phyloP scores from a whole-genome alignment of 2,113 vertebrate genomes.

The Crocuta crocuta region DNA sequence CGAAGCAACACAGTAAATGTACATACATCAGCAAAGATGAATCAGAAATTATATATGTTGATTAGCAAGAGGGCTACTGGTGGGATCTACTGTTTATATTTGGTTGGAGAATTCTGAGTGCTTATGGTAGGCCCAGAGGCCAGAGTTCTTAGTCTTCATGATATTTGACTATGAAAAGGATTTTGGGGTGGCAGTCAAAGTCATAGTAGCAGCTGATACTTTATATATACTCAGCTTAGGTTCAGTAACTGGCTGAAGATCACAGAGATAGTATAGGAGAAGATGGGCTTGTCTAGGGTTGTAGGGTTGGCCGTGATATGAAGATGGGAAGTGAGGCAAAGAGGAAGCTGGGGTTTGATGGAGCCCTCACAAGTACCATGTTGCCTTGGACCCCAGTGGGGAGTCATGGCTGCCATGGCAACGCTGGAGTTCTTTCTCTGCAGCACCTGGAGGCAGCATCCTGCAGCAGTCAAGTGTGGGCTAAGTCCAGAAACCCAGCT shows the following conservation, averaged over 20 bases:
- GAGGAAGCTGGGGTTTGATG: background rate
- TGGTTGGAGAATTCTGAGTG: background rate
- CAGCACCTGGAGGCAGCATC: background rate
- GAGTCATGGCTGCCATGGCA: background rate
- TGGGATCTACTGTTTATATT: background rate
- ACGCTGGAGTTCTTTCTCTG: background rate
- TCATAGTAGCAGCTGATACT: background rate
- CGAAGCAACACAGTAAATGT: background rate
- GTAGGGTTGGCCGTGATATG: background rate
- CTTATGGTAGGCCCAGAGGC: background rate
- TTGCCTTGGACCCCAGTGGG: background rate
- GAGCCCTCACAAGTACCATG: background rate
- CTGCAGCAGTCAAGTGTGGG: background rate
- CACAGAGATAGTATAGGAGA: background rate
- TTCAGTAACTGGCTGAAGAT: background rate
- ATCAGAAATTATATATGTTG: background rate
- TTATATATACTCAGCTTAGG: background rate
- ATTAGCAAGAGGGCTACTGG: background rate
- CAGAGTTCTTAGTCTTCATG: background rate
- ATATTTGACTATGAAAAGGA: background rate
- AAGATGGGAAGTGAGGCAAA: background rate
- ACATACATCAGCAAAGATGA: too few species aligned
- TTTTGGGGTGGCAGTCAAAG: background rate
- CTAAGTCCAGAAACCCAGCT: background rate
- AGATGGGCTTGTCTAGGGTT: background rate